phyloP scores from a whole-genome alignment of 2,113 vertebrate species.

The Phrynosoma platyrhinos region DNA sequence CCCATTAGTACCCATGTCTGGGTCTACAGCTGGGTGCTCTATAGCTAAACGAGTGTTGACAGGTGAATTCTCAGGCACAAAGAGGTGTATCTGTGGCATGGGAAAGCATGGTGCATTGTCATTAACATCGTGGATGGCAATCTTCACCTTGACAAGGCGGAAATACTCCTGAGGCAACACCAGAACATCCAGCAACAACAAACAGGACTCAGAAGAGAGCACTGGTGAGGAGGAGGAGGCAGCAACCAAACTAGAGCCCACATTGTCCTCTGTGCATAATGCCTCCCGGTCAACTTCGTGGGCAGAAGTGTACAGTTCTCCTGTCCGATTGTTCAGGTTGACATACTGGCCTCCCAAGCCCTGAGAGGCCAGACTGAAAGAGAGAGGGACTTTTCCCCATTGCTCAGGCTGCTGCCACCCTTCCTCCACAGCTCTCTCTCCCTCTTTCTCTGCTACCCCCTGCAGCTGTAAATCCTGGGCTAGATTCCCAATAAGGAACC shows the following conservation, averaged over 20 bases:
- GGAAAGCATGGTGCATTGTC: slow-evolving; percentile 93
- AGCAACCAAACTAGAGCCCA: slow-evolving; percentile 34
- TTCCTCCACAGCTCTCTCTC: background rate
- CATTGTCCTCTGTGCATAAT: slow-evolving; percentile 80
- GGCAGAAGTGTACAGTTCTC: slow-evolving; percentile 89
- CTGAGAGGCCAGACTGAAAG: slow-evolving; percentile 89
- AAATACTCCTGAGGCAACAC: slow-evolving; percentile 95
- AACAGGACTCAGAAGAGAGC: slow-evolving; percentile 77
- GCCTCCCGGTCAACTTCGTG: slow-evolving; percentile 91
- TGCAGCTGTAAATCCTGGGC: slow-evolving; percentile 88
- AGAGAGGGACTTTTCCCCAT: slow-evolving; percentile 78
- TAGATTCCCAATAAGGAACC: slow-evolving; percentile 90
- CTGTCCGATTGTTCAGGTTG: slow-evolving; percentile 88
- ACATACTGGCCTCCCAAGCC: slow-evolving; percentile 88
- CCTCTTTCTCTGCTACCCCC: slow-evolving; percentile 45
- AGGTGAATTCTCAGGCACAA: slow-evolving; percentile 90
- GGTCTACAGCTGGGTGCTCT: slow-evolving; percentile 92
- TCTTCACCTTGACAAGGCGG: slow-evolving; percentile 93
- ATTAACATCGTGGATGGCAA: slow-evolving; percentile 91
- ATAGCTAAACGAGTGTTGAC: slow-evolving; percentile 90
- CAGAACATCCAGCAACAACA: slow-evolving; percentile 91
- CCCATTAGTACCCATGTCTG: slow-evolving; percentile 85
- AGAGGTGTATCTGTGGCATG: slow-evolving; percentile 84
- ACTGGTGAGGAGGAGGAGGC: slow-evolving; percentile 60
- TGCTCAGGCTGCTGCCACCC: rapidly evolving